Base-by-base conservation (phyloP, 2,888 invertebrate genomes). In the Shargacucullia verbasci region DNA sequence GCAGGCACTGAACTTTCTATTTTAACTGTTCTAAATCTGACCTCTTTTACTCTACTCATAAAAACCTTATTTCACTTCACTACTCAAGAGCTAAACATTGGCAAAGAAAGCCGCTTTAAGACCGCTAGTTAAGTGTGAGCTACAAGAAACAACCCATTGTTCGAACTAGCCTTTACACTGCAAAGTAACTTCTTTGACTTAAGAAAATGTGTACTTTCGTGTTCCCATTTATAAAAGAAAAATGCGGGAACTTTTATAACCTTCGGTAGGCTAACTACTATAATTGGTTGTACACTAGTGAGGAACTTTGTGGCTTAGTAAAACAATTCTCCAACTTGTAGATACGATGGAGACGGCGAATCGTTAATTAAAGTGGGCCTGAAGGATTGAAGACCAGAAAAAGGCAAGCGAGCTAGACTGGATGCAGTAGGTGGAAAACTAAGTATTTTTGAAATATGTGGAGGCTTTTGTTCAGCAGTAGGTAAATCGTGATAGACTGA, bases 131-230 rank as follows among this genome's bases (percentile, higher is more conserved):
- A 41, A 65, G 40, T 38, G 47, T 38, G 29, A 46, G 38, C 35
- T 38, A 27, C 9, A 35, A 27, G 33, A 48, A 46, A 38, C 40
- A 43, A 13, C 12, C 43, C 9, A 34, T 65, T 61, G 47, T 61
- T 61, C 25, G 29, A 43, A 47, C 37, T 47, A 55, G 46, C 46
- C 34, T 35, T 41, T 64, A 62, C 34, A 34, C 53, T 13, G 12
- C 15, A 33, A 35, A 31, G 41, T 33, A 41, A 43, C 31, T 13
- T 25, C 65, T 61, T 61, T 64, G 60, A 46, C 41, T 64, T 10
- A 10, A 34, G 14, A 34, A 55, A 31, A 46, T 47, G 8, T 0
- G 12, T 34, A 64, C 29, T 55, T 47, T 29, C 0, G 11, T 9
- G 64, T 43, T 64, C 9, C 50, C 11, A 1, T 48, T 47, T 27